Conservation (phyloP, 2,797 vertebrate species). For the Simalia tracyae region DNA sequence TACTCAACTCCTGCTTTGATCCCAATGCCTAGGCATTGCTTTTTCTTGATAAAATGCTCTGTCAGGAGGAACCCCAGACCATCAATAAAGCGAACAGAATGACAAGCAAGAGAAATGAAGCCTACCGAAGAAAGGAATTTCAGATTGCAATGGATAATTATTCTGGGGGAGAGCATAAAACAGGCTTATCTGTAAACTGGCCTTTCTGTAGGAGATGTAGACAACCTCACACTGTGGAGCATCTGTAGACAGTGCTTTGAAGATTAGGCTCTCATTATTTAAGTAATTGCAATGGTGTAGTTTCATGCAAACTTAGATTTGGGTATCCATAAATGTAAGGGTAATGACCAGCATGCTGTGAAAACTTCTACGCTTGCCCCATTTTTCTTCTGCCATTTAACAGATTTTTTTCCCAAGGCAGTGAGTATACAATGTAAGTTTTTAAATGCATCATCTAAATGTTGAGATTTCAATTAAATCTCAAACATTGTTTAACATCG, state of each 20-base stretch:
- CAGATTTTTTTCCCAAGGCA: background rate
- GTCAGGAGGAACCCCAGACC: slow-evolving; percentile 36
- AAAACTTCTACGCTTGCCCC: background rate
- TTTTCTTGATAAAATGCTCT: slow-evolving; percentile 56
- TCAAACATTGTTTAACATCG: background rate
- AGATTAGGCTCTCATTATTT: background rate
- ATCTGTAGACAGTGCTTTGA: slow-evolving; percentile 2
- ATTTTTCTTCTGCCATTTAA: background rate
- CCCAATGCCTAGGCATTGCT: slow-evolving; percentile 47
- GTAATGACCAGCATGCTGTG: background rate
- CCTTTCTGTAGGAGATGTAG: background rate
- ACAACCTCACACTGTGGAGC: background rate
- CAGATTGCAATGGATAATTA: slow-evolving; percentile 23
- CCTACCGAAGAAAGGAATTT: slow-evolving; percentile 35
- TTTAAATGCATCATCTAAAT: too few relatives aligned
- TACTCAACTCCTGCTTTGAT: slow-evolving; percentile 49
- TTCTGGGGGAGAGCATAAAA: slow-evolving; percentile 20
- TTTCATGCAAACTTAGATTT: background rate
- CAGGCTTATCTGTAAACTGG: slow-evolving; percentile 4
- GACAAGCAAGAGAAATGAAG: slow-evolving; percentile 34
- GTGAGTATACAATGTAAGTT: background rate
- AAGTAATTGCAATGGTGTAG: background rate
- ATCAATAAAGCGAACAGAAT: slow-evolving; percentile 44
- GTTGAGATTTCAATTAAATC: background rate
- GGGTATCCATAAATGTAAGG: background rate